Evolutionary conservation across 2,797 vertebrate species (phyloP), one percentile per base, ranked within the genome.

Genomic region (Lagorchestes hirsutus): DNA sequence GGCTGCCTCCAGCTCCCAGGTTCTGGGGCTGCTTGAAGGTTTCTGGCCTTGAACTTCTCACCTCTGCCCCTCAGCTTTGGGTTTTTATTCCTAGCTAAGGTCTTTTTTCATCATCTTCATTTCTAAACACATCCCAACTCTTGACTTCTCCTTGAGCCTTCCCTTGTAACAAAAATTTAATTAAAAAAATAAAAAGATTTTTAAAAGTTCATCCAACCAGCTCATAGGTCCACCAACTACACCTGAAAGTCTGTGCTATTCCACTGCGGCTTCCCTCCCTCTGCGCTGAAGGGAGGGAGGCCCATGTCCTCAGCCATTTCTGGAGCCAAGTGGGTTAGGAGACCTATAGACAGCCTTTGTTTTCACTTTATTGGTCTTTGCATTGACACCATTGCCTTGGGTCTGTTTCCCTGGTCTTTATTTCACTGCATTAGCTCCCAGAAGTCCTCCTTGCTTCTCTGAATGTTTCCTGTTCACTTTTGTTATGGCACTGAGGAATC

Each of bases 201-300:
- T 52, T 52, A 31, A 29, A 59, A n/a, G 34, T n/a, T 67, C 31
- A 34, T 1, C n/a, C n/a, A n/a, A n/a, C 31, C 12, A 5, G 16
- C 4, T 13, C 34, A 34, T 34, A n/a, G 0, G 0, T 10, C 28
- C 2, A 14, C 16, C 13, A n/a, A n/a, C 62, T 16, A 12, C 29
- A 4, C 18, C 29, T 11, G 58, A 31, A 31, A 59, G 58, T 31
- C 13, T 31, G 29, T 31, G 57, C 57, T 58, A 2, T 29, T 28
- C 57, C 57, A 56, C 56, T 6, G 1, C 22, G 16, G 22, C 22
- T 22, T 1, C 57, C 57, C 55, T 9, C 27, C 62, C 62, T n/a
- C 62, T 67, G 34, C 62, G 14, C 13, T 5, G 14, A 67, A 5
- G 10, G 58, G 59, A 62, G 29, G 3, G 34, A 62, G 31, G 59